Evolutionary conservation across 2,113 vertebrate species (phyloP).

Genomic region (Echinops telfairi): DNA sequence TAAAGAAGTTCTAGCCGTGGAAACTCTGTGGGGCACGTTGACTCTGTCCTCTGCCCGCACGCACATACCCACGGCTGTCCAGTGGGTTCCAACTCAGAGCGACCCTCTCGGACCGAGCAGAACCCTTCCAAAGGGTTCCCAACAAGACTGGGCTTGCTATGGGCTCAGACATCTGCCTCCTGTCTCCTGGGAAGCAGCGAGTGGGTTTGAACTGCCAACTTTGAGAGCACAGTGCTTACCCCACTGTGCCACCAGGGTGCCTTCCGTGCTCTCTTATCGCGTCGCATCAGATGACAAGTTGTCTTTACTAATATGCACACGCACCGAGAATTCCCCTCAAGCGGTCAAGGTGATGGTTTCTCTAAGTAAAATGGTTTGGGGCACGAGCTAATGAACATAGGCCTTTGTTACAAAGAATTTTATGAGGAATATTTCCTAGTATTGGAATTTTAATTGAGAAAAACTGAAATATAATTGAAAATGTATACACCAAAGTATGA

Average conservation of each 20-base stretch:
- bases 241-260: background rate
- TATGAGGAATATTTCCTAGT: background rate
- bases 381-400: background rate
- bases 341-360: background rate
- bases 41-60: background rate
- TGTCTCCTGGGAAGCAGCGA: no score
- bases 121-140: background rate
- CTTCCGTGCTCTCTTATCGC: no score
- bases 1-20: background rate
- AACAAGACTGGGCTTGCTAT: background rate
- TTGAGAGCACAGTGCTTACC: background rate
- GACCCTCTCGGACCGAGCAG: background rate
- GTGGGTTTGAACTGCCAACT: background rate
- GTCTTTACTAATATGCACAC: background rate
- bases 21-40: background rate
- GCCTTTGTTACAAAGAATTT: conserved; percentile 4
- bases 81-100: background rate
- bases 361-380: background rate
- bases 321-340: background rate
- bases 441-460: conserved; percentile 17
- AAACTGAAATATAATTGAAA: conserved; percentile 14
- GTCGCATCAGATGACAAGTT: background rate
- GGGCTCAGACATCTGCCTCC: no score
- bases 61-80: background rate
- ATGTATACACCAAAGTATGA: background rate